Evolutionary conservation across 2,888 invertebrate species (phyloP).

Genomic region (Bimastos eiseni): DNA sequence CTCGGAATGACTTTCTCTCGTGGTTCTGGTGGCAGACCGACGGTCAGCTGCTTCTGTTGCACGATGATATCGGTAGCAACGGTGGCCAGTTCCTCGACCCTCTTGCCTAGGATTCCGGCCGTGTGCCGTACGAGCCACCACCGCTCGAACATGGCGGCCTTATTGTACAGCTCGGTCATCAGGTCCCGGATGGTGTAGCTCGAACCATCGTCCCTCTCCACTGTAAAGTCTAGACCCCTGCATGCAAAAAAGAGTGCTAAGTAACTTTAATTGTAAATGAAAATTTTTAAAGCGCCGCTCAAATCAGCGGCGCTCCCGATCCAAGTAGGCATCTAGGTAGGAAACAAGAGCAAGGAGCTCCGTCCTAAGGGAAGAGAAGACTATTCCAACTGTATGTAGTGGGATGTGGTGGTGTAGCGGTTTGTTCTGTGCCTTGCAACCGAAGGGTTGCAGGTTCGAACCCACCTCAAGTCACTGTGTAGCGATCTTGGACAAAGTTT

Average conservation of each 20-base stretch:
- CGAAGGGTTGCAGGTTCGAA: no score
- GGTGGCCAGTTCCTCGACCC: background rate
- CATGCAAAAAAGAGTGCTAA: background rate
- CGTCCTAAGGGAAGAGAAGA: no score
- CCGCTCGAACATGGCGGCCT: background rate
- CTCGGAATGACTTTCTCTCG: conserved; percentile 6
- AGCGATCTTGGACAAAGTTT: no score
- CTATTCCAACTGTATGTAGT: no score
- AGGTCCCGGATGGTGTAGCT: background rate
- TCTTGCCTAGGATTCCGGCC: background rate
- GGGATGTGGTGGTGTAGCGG: no score
- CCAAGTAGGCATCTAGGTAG: no score
- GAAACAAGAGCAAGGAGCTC: no score
- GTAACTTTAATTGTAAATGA: no score
- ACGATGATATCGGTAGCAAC: background rate
- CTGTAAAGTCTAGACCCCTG: background rate
- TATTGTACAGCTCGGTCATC: background rate
- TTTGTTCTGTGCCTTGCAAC: no score
- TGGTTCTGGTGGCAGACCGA: conserved; percentile 10
- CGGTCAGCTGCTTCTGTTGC: background rate
- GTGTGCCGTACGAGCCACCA: conserved; percentile 21
- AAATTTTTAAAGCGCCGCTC: no score
- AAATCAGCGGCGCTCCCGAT: no score
- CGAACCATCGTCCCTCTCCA: background rate
- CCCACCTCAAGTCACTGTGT: no score